Base-by-base conservation (phyloP, 2,113 vertebrate species). In the Chelonoidis abingdonii region DNA sequence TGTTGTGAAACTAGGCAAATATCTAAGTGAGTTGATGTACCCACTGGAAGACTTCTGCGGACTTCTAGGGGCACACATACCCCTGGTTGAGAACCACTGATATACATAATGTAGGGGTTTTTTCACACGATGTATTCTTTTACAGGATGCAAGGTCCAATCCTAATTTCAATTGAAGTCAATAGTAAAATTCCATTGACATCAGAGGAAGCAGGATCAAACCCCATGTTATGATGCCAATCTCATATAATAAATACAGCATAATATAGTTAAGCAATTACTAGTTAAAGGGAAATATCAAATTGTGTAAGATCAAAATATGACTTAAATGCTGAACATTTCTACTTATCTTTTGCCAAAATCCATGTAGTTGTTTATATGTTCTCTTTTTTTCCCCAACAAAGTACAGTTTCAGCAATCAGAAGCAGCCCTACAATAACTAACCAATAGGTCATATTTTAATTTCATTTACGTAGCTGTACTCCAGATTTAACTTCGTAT, bases 401-500 rank as follows among this genome's bases (percentile, higher is more conserved):
- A 89, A 75, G 69, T 75, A 80, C 59, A 53, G 27, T 12, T 6
- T 4, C n/a, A 10, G 1, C n/a, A 86, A 25, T 24, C 4, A 2
- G 79, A 56, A 84, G 53, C 57, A 82, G 16, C 13, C 84, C 41
- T 80, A 2, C 29, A 80, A 22, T 16, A 83, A 44, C 2, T 53
- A 93, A 69, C 76, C 7, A 2, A 22, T 76, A 96, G 52, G 83
- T 89, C 89, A 92, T 2, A 21, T 29, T 85, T 82, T 47, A 14
- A 0, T 0, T 38, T 92, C 35, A n/a, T 69, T 86, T 84, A 31
- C 27, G 41, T 47, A 87, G 24, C 6, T 91, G 31, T 4, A 89
- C 80, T 72, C 59, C 41, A 57, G 50, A 72, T 72, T 84, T 24
- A n/a, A 21, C 17, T 12, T 62, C 11, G 4, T n/a, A 72, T 52